Conservation (phyloP, 2,888 invertebrate species). For the Portevinia maculata region DNA sequence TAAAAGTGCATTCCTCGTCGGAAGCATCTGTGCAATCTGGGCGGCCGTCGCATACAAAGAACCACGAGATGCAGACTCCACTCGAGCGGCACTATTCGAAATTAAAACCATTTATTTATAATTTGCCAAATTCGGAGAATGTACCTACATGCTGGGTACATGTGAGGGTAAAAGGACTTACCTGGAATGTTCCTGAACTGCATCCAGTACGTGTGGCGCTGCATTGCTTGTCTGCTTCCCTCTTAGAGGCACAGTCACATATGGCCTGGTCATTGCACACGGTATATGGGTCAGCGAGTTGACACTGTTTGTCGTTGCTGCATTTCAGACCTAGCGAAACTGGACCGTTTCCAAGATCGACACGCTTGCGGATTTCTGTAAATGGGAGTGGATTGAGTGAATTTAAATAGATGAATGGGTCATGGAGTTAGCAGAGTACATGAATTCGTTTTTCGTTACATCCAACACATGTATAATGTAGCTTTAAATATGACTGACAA, state of each 20-base stretch:
- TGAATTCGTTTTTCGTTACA: too few species aligned
- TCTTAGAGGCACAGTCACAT: constrained; percentile 90
- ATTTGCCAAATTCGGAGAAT: constrained; percentile 57
- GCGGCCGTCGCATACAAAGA: constrained; percentile 93
- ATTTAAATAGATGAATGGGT: background rate
- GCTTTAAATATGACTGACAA: too few species aligned
- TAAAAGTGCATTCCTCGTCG: constrained; percentile 90
- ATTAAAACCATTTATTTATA: constrained; percentile 68
- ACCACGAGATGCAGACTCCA: constrained; percentile 95
- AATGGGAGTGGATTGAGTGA: constrained; percentile 20
- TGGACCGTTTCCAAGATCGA: constrained; percentile 82
- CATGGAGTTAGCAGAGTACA: background rate
- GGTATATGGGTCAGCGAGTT: constrained; percentile 90
- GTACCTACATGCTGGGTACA: constrained; percentile 30
- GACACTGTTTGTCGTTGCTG: constrained; percentile 90
- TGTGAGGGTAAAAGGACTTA: constrained; percentile 82
- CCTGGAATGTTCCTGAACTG: constrained; percentile 92
- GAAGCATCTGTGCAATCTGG: constrained; percentile 93
- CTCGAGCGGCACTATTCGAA: constrained; percentile 90
- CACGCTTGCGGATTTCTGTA: constrained; percentile 81
- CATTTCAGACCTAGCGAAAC: constrained; percentile 92
- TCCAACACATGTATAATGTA: too few species aligned
- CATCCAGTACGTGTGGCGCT: constrained; percentile 90
- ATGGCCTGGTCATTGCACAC: constrained; percentile 85
- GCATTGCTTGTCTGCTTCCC: constrained; percentile 84